Evolutionary conservation across 2,113 vertebrate genomes (phyloP).

Genomic region (Hymenochirus boettgeri): DNA sequence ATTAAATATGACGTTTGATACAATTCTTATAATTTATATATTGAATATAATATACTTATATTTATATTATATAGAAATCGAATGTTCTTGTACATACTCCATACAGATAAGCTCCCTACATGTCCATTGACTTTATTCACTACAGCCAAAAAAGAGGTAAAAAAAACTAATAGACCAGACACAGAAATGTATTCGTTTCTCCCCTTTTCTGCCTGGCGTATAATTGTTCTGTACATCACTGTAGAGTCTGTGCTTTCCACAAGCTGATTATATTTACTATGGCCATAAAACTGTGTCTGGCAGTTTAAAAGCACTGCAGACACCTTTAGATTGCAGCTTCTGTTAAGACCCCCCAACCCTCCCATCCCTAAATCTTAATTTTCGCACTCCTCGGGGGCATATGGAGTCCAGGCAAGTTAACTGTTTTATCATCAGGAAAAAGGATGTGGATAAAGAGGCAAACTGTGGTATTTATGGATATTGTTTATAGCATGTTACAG

Average conservation of each 20-base stretch:
- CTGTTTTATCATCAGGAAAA: constrained; percentile 42
- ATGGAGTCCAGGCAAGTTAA: constrained; percentile 20
- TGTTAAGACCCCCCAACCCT: constrained; percentile 11
- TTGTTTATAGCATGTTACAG: constrained; percentile 39
- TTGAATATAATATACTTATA: neutral
- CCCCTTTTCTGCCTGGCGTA: neutral
- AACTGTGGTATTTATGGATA: constrained; percentile 37
- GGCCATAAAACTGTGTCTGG: constrained; percentile 32
- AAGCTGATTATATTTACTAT: constrained; percentile 35
- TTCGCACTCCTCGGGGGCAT: constrained; percentile 34
- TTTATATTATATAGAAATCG: no score
- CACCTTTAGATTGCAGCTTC: constrained; percentile 38
- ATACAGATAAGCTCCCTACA: no score
- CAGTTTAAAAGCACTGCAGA: constrained; percentile 31
- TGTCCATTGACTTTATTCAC: no score
- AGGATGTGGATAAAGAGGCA: constrained; percentile 40
- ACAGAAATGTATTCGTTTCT: no score
- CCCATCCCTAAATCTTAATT: constrained; percentile 33
- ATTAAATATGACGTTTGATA: no score
- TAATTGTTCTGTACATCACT: neutral
- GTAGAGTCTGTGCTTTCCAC: constrained; percentile 17
- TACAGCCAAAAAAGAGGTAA: neutral
- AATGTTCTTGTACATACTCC: no score
- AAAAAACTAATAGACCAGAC: neutral
- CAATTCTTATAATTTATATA: neutral